Base-by-base conservation (phyloP, 53 echinoderm and acorn worm species). In the Temnopleurus reevesii region DNA sequence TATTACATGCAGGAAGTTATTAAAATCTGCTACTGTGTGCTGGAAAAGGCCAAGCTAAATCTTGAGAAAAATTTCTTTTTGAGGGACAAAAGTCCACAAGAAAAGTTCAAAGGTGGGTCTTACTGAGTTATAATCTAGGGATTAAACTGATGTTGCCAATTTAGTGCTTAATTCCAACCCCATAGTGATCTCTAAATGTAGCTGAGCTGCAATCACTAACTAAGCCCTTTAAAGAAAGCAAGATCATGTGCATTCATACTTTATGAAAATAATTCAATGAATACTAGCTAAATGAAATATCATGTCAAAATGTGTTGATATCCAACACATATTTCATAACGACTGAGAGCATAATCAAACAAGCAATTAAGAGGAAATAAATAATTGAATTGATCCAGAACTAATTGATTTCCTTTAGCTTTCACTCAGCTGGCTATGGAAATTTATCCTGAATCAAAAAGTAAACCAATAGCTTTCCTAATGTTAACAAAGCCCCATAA, bases 361-460 rank as follows among this genome's bases (percentile, higher is more conserved):
- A 47, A 47, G 49, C 79, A 79, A 47, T 49, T 35, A 29, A 35
- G 55, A 83, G 83, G 83, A 83, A 83, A 83, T 55, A 83, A 83
- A 54, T 56, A 55, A 55, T 55, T 53, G 53, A 53, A 83, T 83
- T 55, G 55, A 83, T 83, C 83, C 83, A 83, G 36, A 34, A 83
- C 83, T 83, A 83, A 83, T 83, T 83, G 83, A 83, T 83, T 83
- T 83, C 83, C 83, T 83, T 83, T 35, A 54, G 83, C 83, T 21
- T 53, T 55, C 83, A 56, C 55, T 19, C 38, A 34, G 55, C 55
- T 55, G 83, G 23, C 83, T 83, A 23, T 9, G 35, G 55, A 13
- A 80, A 35, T 35, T n/a, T 12, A 83, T 83, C 83, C 83, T 83
- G 55, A 47, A 83, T 53, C 83, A 33, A 55, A 83, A 34, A 83